A percentile compares a stretch with the other conserved stretches of the same genome.
Evolutionary conservation across 1,140 invertebrate species (phyloP).

Genomic region (Bombus terrestris): DNA sequence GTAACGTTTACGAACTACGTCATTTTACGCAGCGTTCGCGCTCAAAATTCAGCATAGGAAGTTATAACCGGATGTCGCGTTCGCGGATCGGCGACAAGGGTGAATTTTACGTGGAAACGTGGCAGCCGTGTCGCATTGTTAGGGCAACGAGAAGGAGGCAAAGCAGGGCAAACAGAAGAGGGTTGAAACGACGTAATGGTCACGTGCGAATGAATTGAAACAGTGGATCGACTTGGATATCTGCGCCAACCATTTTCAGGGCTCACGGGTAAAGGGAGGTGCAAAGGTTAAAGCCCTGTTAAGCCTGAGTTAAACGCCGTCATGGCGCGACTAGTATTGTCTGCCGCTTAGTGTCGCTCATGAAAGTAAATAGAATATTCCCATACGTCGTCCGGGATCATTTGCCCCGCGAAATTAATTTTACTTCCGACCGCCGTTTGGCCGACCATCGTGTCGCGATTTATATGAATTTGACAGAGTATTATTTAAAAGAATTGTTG

Average conservation of each 20-base stretch:
- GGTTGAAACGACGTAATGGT: not conserved
- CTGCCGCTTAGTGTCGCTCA: conserved; percentile 61
- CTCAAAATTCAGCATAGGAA: not conserved
- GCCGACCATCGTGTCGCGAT: conserved; percentile 22
- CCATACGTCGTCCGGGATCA: conserved; percentile 52
- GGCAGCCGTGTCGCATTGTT: not conserved
- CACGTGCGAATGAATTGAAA: conserved; percentile 57
- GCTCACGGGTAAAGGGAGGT: conserved; percentile 34
- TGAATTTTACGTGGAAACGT: conserved; percentile 16
- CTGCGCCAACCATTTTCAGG: conserved; percentile 51
- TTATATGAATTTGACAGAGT: too few species aligned
- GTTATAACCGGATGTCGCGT: not conserved
- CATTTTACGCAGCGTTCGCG: not conserved
- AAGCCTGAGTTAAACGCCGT: conserved; percentile 66
- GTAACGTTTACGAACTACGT: too few species aligned
- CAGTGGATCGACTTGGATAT: conserved; percentile 54
- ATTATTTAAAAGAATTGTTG: too few species aligned
- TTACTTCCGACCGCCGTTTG: conserved; percentile 22
- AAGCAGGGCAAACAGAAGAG: not conserved
- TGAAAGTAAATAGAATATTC: conserved; percentile 67
- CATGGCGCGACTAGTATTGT: conserved; percentile 58
- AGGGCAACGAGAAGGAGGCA: not conserved
- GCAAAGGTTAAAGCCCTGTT: conserved; percentile 56
- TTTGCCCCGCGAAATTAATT: conserved; percentile 62
- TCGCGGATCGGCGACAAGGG: not conserved